Conservation (phyloP, 2,888 invertebrate species). For the Camptogramma bilineatum region DNA sequence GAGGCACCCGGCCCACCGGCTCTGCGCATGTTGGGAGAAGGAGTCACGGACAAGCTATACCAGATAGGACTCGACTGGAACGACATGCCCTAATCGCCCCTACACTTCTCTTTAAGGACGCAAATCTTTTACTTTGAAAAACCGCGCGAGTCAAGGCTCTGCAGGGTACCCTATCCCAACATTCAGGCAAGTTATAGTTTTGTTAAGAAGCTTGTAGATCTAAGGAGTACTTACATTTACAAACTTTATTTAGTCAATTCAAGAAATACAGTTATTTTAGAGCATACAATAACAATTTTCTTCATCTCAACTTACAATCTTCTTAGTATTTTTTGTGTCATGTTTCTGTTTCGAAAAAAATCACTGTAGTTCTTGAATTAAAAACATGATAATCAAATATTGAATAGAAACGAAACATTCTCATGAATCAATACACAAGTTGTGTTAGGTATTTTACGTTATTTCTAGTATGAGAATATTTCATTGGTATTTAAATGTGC, state of each 20-base stretch:
- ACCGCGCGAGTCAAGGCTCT: slow-evolving; percentile 79
- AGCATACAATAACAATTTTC: not conserved
- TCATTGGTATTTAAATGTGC: slow-evolving; percentile 12
- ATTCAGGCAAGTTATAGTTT: slow-evolving; percentile 92
- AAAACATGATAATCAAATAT: slow-evolving; percentile 8
- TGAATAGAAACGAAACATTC: slow-evolving; percentile 17
- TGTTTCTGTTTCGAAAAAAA: not conserved
- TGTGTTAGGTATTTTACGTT: not conserved
- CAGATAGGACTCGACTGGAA: slow-evolving; percentile 41
- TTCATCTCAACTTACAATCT: not conserved
- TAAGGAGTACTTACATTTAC: slow-evolving; percentile 62
- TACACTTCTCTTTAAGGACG: slow-evolving; percentile 52
- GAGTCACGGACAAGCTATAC: slow-evolving; percentile 68
- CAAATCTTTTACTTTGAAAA: slow-evolving; percentile 37
- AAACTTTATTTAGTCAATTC: slow-evolving; percentile 45
- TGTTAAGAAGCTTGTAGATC: slow-evolving; percentile 61
- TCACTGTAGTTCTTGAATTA: slow-evolving; percentile 46
- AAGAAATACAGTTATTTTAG: slow-evolving; percentile 31
- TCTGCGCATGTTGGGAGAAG: slow-evolving; percentile 87
- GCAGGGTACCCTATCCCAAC: slow-evolving; percentile 99
- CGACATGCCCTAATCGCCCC: slow-evolving; percentile 55
- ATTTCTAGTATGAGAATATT: slow-evolving; percentile 22
- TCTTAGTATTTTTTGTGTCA: not conserved
- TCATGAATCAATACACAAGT: slow-evolving; percentile 7
- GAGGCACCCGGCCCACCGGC: slow-evolving; percentile 88